phyloP scores from a whole-genome alignment of 2,888 invertebrate genomes.

The Drosophila macrothrix region DNA sequence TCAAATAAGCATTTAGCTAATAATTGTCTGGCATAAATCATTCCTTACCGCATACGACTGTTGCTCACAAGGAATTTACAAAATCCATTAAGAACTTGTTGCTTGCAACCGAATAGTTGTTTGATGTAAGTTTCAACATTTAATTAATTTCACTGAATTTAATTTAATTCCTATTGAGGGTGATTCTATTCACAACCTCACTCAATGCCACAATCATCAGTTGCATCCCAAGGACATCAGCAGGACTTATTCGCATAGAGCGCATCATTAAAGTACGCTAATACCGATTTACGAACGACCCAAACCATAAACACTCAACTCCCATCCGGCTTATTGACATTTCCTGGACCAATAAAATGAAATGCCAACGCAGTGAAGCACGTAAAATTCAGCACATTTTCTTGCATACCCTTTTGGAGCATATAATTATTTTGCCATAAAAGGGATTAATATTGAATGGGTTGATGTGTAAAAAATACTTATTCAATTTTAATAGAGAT shows the following conservation, averaged over 20 bases:
- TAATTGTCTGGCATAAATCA: neutral
- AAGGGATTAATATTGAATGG: neutral
- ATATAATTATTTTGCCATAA: conserved; percentile 4
- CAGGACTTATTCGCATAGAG: conserved; percentile 13
- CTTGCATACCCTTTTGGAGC: neutral
- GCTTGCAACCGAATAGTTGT: neutral
- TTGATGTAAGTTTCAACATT: conserved; percentile 2
- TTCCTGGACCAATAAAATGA: conserved; percentile 56
- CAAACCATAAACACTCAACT: conserved; percentile 42
- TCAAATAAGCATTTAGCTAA: neutral
- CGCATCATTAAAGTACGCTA: conserved; percentile 47
- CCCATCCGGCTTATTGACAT: conserved; percentile 25
- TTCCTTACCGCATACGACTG: neutral
- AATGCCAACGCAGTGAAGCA: conserved; percentile 24
- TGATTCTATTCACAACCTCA: conserved; percentile 4
- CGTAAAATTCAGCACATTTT: neutral
- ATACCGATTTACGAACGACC: conserved; percentile 59
- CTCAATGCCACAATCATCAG: conserved; percentile 2
- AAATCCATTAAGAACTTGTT: neutral
- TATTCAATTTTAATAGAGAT: neutral
- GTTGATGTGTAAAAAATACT: neutral
- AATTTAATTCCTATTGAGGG: neutral
- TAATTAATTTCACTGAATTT: conserved; percentile 24
- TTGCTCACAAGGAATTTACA: neutral
- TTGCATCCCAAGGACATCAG: conserved; percentile 31